Conservation (phyloP, 1,140 invertebrate species). For the Drosophila sproati region DNA sequence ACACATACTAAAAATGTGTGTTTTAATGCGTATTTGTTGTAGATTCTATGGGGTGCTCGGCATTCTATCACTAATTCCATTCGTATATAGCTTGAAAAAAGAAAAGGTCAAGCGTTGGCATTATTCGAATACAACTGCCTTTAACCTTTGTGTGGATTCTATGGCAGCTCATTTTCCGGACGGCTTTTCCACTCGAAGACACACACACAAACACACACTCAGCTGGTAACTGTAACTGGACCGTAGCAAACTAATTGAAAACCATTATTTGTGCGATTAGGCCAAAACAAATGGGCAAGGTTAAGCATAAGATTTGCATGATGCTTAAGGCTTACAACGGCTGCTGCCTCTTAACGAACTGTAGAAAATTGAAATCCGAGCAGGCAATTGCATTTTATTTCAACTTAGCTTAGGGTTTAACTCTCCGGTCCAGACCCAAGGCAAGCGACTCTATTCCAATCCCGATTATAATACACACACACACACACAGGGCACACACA, state of each 20-base stretch:
- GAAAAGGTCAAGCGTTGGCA: constrained; percentile 7
- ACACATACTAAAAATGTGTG: constrained; percentile 7
- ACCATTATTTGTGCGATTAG: constrained; percentile 77
- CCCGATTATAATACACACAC: not conserved
- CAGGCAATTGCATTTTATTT: constrained; percentile 78
- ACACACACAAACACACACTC: constrained; percentile 3
- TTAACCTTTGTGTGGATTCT: no score
- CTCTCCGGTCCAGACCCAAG: constrained; percentile 19
- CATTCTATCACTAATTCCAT: not conserved
- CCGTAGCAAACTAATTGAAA: constrained; percentile 74
- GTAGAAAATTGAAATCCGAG: constrained; percentile 63
- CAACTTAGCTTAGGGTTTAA: constrained; percentile 47
- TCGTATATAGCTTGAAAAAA: not conserved
- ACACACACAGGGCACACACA: not conserved
- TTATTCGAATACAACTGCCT: not conserved
- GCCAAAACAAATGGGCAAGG: constrained; percentile 75
- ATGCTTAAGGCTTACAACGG: constrained; percentile 20
- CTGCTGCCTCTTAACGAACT: constrained; percentile 62
- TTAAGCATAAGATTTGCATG: constrained; percentile 74
- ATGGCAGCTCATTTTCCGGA: not conserved
- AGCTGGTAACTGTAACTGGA: constrained; percentile 61
- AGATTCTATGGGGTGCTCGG: no score
- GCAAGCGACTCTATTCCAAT: constrained; percentile 9
- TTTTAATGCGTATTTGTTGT: constrained; percentile 3
- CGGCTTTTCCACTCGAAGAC: constrained; percentile 40